Evolutionary conservation across 2,797 vertebrate species (phyloP), one percentile per base, ranked within the genome.

Genomic region (Epinephelus malabaricus): DNA sequence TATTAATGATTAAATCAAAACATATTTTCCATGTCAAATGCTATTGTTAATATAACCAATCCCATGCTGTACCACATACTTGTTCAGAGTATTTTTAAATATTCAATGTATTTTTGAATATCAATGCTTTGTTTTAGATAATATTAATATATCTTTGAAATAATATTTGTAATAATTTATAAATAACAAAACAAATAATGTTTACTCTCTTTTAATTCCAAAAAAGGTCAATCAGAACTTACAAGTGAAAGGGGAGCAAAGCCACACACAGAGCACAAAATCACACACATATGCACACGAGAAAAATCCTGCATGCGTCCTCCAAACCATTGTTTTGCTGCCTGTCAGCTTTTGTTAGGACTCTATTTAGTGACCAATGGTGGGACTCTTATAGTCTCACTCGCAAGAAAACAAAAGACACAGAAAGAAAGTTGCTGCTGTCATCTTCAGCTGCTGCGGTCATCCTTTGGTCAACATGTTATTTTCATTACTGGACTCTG

Each of bases 391-490:
- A 82, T 61, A 56, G 66, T 23, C 78, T 61, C 18, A 69, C 65
- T 65, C 40, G 8, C 58, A 75, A 63, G 34, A 61, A 78, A 77
- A 82, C 73, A 82, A 83, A 85, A 79, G 84, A 83, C 71, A 84
- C 59, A 84, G 74, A 81, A 64, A 78, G 95, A 96, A 93, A 87
- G 91, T 94, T 94, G 82, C 92, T 70, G 79, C 70, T 96, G 95
- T 94, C 95, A 94, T 87, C 94, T 88, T 84, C 74, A 78, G 89
- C 72, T 81, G 85, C 82, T 83, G 90, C 61, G 84, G 93, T 90
- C 94, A 94, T 95, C 93, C 90, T 94, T 73, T 83, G 94, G 92
- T 96, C 95, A 96, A 94, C 92, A 92, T 95, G 95, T 96, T 97
- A 94, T 96, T 97, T 96, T 96, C 90, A 92, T 96, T 75, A 13